These are phyloP conservation scores for Ptychoptera contaminata DNA, from an alignment of 2,888 invertebrate species.

Conservation along the genomic window DNA sequence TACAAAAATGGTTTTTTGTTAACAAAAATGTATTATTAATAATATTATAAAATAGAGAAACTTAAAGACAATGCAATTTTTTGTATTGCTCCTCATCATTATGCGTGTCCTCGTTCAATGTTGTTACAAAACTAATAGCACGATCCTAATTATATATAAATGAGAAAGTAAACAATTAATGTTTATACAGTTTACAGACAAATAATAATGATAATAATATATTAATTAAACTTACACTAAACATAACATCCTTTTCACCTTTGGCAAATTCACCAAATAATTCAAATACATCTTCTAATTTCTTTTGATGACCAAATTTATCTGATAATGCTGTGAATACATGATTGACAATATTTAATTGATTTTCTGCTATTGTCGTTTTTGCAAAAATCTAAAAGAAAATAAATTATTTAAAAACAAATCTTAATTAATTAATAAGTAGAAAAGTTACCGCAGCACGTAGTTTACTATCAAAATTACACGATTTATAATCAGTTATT, in stretches of 20 bases:
- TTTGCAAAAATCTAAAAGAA: conserved; percentile 5
- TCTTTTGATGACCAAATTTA: conserved; percentile 22
- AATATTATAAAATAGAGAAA: too few relatives aligned
- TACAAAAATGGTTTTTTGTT: too few relatives aligned
- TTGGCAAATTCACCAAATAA: conserved; percentile 24
- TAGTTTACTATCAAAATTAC: conserved; percentile 25
- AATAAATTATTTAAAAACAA: conserved; percentile 10
- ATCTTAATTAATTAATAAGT: conserved; percentile 7
- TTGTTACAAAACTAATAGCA: too few relatives aligned
- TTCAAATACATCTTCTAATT: conserved; percentile 25
- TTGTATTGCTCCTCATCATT: conserved; percentile 1
- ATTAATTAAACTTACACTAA: conserved; percentile 26
- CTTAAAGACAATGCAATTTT: conserved; percentile 1
- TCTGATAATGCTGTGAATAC: conserved; percentile 22
- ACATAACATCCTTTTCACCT: conserved; percentile 22
- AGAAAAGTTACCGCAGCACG: conserved; percentile 18
- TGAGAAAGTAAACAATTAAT: too few relatives aligned
- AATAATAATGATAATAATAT: too few relatives aligned
- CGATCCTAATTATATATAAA: too few relatives aligned
- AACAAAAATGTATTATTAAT: too few relatives aligned
- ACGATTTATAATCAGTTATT: conserved; percentile 21
- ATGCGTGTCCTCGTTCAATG: not conserved
- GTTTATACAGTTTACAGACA: too few relatives aligned
- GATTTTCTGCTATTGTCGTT: conserved; percentile 14
- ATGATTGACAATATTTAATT: conserved; percentile 26